phyloP scores from a whole-genome alignment of 2,888 invertebrate genomes.

The Cartodere bifasciata region DNA sequence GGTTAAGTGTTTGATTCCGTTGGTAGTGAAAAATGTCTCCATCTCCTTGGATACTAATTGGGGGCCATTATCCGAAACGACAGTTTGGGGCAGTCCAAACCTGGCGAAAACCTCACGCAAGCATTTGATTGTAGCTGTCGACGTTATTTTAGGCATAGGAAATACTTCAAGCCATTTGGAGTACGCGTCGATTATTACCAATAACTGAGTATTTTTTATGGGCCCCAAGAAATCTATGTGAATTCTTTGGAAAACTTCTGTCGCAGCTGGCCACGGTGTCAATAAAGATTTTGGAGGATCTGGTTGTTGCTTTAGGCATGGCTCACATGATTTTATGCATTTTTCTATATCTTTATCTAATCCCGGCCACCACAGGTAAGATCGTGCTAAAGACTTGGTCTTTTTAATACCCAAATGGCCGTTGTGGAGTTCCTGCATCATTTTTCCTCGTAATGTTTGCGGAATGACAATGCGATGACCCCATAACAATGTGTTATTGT shows the following conservation, averaged over 20 bases:
- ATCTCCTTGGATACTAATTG: slow-evolving; percentile 5
- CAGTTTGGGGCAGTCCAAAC: slow-evolving; percentile 7
- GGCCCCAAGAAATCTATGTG: slow-evolving; percentile 8
- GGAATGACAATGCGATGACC: slow-evolving; percentile 9
- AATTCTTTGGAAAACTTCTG: slow-evolving; percentile 2
- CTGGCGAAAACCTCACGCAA: slow-evolving; percentile 7
- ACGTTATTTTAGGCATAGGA: slow-evolving; percentile 3
- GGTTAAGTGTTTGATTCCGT: slow-evolving; percentile 10
- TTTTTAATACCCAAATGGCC: slow-evolving; percentile 15
- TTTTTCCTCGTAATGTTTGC: slow-evolving; percentile 2
- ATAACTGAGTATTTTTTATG: slow-evolving; percentile 2
- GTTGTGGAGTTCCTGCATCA: slow-evolving; percentile 12
- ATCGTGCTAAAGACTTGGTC: slow-evolving; percentile 6
- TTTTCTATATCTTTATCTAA: slow-evolving; percentile 8
- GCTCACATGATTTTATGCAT: slow-evolving; percentile 4
- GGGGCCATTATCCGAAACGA: slow-evolving; percentile 7
- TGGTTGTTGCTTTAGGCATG: slow-evolving; percentile 4
- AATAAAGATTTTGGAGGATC: slow-evolving; percentile 4
- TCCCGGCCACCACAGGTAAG: slow-evolving; percentile 7
- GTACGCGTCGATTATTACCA: slow-evolving; percentile 6
- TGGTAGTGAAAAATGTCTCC: slow-evolving; percentile 8
- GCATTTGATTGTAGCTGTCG: slow-evolving; percentile 2
- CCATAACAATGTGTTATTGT: slow-evolving; percentile 7
- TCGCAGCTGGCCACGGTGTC: slow-evolving; percentile 4
- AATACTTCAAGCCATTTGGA: slow-evolving; percentile 8